Conservation (phyloP, 2,888 invertebrate species). For the Orthosia gothica region DNA sequence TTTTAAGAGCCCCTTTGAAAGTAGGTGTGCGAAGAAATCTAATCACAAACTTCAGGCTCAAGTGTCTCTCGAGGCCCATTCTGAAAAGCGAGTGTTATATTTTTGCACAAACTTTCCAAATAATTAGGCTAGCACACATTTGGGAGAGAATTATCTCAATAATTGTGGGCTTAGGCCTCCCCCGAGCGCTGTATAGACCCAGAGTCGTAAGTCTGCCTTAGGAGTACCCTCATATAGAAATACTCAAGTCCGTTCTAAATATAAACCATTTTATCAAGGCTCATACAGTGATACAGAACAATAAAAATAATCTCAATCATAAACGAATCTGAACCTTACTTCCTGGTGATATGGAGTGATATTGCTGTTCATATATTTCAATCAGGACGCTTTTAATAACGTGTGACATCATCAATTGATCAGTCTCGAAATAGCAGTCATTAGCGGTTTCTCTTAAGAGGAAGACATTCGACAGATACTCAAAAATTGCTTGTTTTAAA, state of each 20-base stretch:
- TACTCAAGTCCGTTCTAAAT: constrained; percentile 55
- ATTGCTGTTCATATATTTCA: constrained; percentile 50
- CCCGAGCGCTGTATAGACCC: constrained; percentile 9
- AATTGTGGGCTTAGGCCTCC: constrained; percentile 36
- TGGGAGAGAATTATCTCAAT: constrained; percentile 53
- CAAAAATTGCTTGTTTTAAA: too few species aligned
- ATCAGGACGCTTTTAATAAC: constrained; percentile 65
- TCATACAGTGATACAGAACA: constrained; percentile 64
- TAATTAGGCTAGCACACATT: constrained; percentile 57
- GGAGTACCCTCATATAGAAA: constrained; percentile 20
- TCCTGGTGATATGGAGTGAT: constrained; percentile 39
- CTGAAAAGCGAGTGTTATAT: constrained; percentile 51
- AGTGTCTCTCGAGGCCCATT: constrained; percentile 42
- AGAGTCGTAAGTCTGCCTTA: constrained; percentile 2
- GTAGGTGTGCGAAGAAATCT: constrained; percentile 52
- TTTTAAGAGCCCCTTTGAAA: constrained; percentile 29
- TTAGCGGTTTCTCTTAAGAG: constrained; percentile 56
- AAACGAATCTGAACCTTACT: constrained; percentile 50
- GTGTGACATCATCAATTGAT: constrained; percentile 70
- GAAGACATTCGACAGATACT: too few species aligned
- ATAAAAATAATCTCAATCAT: constrained; percentile 29
- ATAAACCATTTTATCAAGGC: constrained; percentile 57
- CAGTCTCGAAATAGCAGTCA: constrained; percentile 58
- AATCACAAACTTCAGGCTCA: constrained; percentile 60
- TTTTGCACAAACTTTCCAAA: constrained; percentile 56